Evolutionary conservation across 2,113 vertebrate genomes (phyloP), one percentile per base, ranked within the genome.

Genomic region (Pseudois nayaur): DNA sequence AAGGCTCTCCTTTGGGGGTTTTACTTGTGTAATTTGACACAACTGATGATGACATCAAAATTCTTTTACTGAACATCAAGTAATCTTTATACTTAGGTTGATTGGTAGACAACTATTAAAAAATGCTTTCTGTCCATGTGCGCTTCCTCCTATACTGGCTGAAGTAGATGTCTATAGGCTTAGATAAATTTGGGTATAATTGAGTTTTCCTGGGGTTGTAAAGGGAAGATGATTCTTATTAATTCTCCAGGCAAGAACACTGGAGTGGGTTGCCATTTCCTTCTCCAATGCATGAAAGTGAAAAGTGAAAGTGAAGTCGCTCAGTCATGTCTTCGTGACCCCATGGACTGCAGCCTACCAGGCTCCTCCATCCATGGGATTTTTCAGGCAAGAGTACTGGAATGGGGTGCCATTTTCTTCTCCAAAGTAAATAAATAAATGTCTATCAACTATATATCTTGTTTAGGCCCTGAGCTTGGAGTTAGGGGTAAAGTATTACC

Each of bases 401-500:
- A 60, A 29, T 60, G 29, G 27, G 59, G 3, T 60, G 59, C 27
- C 59, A 60, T 60, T 60, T 29, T 13, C 27, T 60, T 60, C 59
- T 60, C 29, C 59, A 60, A 40, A 40, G 19, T 74, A 43, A 43
- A 59, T 36, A 90, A 78, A 33, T 57, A 87, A 78, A 33, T 50
- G 25, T 45, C 5, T 78, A n/a, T 48, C 33, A 88, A 79, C 25
- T 40, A 0, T 48, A 60, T 90, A 21, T 67, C 57, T 21, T 92
- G 11, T 16, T 21, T 13, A 36, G 62, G 8, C 7, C 12, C 5
- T 52, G 54, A 84, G 67, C 52, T 85, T 90, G 36, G 59, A 71
- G 52, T 71, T 93, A 89, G 43, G 33, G 15, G 33, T 82, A 48
- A 96, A 31, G 87, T 87, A 12, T 31, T 76, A 93, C 94, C 7